Evolutionary conservation across 2,888 invertebrate genomes (phyloP), one percentile per base, ranked within the genome.

Genomic region (Drosophila neotestacea): DNA sequence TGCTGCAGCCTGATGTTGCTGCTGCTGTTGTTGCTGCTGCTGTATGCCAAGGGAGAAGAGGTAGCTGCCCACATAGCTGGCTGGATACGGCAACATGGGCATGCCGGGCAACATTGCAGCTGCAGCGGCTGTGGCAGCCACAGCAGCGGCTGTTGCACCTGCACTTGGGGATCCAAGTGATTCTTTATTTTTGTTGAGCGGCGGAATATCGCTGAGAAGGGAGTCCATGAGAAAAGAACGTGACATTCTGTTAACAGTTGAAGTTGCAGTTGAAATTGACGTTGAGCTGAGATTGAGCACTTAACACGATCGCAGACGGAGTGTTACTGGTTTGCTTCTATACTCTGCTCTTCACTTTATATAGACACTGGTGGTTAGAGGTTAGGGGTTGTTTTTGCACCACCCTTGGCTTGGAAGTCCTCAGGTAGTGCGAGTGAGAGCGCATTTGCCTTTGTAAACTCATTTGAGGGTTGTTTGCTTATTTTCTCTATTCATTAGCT

Each of bases 181-280:
- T 39, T 91, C 91, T 73, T 89, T 90, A 16, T 68, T 69, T 81
- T 91, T 91, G 28, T 83, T 81, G 39, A 94, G 93, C 46, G 83
- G 52, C 54, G 94, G 93, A 64, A 94, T 94, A 86, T 94, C 94
- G 93, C 95, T 95, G 77, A 97, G 96, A 63, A 97, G 92, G 56
- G 96, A 95, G 89, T 97, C 97, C 89, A 97, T 96, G 63, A 96
- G 92, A 90, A 97, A 97, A 77, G 96, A 96, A 80, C 96, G 95
- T 70, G 96, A 96, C 96, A 96, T 96, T 84, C 93, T 94, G 4
- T 5, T 39, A 55, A 41, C 0, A 44, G 22, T 38, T 48, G 39
- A 28, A 4, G 10, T 38, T 46, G 36, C 6, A 2, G 52, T 16
- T 30, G 38, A 7, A 11, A 16, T 64, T 41, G 9, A 47, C 10